Base-by-base conservation (phyloP, 2,888 invertebrate species). In the Epinotia brunnichana region DNA sequence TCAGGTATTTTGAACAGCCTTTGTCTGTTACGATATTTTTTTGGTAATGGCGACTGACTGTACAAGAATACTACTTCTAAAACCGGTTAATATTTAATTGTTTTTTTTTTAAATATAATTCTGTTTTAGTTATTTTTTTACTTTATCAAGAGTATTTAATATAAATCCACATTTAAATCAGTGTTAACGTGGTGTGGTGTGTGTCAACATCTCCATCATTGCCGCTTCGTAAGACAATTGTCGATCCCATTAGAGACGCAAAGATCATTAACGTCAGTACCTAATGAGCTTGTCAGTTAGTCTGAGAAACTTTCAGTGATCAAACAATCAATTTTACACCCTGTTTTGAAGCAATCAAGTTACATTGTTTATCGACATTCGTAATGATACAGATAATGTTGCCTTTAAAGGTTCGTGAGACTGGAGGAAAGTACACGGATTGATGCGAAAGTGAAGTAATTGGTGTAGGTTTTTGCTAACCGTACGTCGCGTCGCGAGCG, bases 371-470 rank as follows among this genome's bases (percentile, higher is more conserved):
- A 48, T 48, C 15, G n/a, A 54, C 7, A 66, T 39, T 41, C 29
- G 24, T 63, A 44, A 57, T 39, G 48, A 60, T 64, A 35, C 17
- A 66, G 39, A 48, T 39, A 39, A 62, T n/a, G 21, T 10, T 48
- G 29, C 29, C 15, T 57, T 15, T 63, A 48, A 63, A 44, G 73
- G 62, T 48, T 56, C 61, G 66, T 70, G 74, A 61, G 69, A 69
- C 24, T 54, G 29, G 59, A 68, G 44, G 71, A 71, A 71, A 69
- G 60, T 64, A 64, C 53, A 61, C 51, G 76, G 76, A 81, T 79
- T 78, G 78, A 77, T 81, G 83, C 77, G 85, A 86, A 87, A 87
- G 86, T 79, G 81, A 87, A 83, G 81, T 86, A 85, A 86, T 86
- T 85, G 80, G 80, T 80, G 79, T 74, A 78, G 76, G 82, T 83